phyloP scores from a whole-genome alignment of 1,140 invertebrate genomes.

The Zaprionus taronus region DNA sequence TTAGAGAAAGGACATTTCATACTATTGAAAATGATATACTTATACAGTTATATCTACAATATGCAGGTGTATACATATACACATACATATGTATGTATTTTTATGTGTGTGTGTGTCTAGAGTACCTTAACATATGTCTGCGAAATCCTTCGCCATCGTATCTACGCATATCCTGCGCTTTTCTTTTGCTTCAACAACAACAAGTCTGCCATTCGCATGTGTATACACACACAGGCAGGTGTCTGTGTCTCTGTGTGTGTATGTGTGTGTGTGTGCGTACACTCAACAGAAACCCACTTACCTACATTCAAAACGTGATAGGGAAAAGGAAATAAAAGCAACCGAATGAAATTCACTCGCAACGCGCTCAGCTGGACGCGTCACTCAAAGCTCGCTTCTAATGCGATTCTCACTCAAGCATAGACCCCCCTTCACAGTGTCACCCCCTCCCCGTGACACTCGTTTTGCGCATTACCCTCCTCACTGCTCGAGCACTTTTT shows the following conservation, averaged over 20 bases:
- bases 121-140: not conserved
- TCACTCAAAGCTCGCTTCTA: conserved; percentile 53
- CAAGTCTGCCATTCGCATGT: conserved; percentile 51
- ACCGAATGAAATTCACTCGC: conserved; percentile 55
- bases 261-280: conserved; percentile 21
- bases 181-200: conserved; percentile 54
- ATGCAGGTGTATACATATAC: not conserved
- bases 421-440: not conserved
- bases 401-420: conserved; percentile 61
- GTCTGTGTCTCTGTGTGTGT: not conserved
- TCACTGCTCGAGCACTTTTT: conserved; percentile 12
- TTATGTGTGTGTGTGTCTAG: not conserved
- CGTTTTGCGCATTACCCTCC: not conserved
- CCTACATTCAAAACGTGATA: conserved; percentile 74
- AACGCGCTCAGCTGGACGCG: conserved; percentile 46
- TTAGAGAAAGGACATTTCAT: not conserved
- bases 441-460: not conserved
- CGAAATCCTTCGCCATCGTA: not conserved
- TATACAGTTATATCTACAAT: not conserved
- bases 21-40: not conserved
- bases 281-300: conserved; percentile 59
- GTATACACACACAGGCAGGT: conserved; percentile 30
- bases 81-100: not conserved
- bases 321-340: conserved; percentile 33
- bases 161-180: conserved; percentile 10